Conservation (phyloP, 2,113 vertebrate genomes). For the Rhabdomys dilectus region DNA sequence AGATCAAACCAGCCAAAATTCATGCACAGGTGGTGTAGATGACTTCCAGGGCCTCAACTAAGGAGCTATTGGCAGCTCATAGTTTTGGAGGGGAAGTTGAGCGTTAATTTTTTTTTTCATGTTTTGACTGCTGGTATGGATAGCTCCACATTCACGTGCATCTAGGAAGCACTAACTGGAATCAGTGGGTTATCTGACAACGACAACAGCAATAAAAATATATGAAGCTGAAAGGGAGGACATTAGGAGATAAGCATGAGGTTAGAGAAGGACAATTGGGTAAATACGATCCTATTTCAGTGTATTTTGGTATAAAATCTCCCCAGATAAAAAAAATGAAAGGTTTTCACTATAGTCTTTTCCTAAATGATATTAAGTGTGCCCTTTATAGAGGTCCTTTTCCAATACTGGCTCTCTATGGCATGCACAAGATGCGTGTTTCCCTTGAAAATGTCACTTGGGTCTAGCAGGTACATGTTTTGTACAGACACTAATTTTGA, state of each 20-base stretch:
- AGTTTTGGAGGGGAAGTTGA: neutral
- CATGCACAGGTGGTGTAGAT: neutral
- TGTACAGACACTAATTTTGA: neutral
- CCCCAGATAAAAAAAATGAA: neutral
- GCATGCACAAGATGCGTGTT: neutral
- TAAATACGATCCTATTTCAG: neutral
- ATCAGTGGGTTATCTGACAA: neutral
- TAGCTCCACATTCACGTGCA: neutral
- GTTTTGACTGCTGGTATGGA: neutral
- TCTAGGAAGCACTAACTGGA: neutral
- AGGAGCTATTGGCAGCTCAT: neutral
- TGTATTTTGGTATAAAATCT: neutral
- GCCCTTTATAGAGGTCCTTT: neutral
- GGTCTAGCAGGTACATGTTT: neutral
- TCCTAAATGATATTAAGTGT: neutral
- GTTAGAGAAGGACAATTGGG: neutral
- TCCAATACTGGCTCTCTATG: neutral
- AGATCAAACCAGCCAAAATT: neutral
- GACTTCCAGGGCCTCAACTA: neutral
- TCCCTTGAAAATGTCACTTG: slow-evolving; percentile 24
- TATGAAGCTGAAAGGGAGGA: neutral
- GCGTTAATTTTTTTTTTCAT: neutral
- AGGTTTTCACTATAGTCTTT: neutral
- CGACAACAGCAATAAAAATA: neutral
- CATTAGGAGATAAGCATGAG: neutral